Evolutionary conservation across 92 coral and sea anemone genomes (phyloP).

Genomic region (Phenganax stokvisi): DNA sequence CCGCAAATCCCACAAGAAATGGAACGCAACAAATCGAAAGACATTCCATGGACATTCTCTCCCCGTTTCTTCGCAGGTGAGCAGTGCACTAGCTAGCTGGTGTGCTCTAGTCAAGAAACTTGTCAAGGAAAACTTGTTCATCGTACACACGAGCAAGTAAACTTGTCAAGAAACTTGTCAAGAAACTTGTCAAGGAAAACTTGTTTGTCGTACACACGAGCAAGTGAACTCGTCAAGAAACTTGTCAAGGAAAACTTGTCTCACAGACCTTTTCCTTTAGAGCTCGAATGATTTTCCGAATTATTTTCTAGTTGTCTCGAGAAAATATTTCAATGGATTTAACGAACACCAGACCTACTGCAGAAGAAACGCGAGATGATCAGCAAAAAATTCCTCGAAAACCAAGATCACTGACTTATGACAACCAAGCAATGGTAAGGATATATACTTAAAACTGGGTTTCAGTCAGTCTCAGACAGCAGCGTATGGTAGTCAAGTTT

Average conservation of each 20-base stretch:
- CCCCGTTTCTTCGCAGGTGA: conserved; percentile 29
- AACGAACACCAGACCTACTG: conserved; percentile 92
- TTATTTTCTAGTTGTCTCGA: conserved; percentile 18
- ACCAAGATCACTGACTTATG: conserved; percentile 63
- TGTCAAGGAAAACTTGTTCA: background rate
- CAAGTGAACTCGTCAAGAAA: too few species aligned
- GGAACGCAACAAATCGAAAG: background rate
- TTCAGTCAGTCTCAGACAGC: background rate
- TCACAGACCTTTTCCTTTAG: background rate
- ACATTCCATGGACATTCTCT: conserved; percentile 27
- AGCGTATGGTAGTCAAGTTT: too few species aligned
- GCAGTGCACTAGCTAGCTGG: background rate
- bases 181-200: too few species aligned
- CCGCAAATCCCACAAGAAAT: conserved; percentile 25
- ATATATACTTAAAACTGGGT: background rate
- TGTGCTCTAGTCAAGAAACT: background rate
- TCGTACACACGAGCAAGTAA: background rate
- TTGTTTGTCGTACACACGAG: too few species aligned
- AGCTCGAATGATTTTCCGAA: background rate
- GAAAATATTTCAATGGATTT: conserved; percentile 88
- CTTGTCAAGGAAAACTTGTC: too few species aligned
- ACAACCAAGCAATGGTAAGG: conserved; percentile 91
- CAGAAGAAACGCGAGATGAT: conserved; percentile 80
- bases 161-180: too few species aligned
- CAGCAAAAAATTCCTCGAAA: conserved; percentile 45